Evolutionary conservation across 2,797 vertebrate species (phyloP).

Genomic region (Mus caroli): DNA sequence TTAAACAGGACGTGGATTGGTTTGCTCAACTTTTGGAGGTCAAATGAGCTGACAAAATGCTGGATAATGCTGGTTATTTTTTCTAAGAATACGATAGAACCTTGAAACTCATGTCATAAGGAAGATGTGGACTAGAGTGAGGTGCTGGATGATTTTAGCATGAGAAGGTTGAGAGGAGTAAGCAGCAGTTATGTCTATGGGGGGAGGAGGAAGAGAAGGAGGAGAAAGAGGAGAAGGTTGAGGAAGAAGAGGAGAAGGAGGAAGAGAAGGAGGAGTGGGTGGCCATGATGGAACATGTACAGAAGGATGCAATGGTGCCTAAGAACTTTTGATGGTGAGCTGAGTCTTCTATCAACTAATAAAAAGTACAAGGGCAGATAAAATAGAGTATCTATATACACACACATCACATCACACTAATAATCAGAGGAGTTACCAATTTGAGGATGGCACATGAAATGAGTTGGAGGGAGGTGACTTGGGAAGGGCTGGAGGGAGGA

Average conservation of each 20-base stretch:
- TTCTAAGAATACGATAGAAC: neutral
- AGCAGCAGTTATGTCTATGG: neutral
- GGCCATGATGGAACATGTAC: neutral
- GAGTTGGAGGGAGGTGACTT: neutral
- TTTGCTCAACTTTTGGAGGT: neutral
- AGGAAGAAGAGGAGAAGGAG: neutral
- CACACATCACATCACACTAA: neutral
- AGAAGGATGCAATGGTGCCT: neutral
- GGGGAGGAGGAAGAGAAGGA: neutral
- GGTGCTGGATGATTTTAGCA: neutral
- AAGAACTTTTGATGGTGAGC: too few relatives aligned
- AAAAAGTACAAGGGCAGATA: neutral
- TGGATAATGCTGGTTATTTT: neutral
- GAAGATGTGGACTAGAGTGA: neutral
- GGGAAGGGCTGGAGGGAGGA: neutral
- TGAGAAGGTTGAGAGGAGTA: too few relatives aligned
- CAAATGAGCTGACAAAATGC: neutral
- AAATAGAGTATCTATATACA: neutral
- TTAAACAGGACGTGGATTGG: neutral
- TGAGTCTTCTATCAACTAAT: too few relatives aligned
- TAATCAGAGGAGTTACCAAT: neutral
- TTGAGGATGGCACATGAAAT: neutral
- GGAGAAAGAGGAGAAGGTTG: neutral
- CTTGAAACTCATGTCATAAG: neutral
- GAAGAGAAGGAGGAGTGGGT: neutral